A percentile compares a stretch with the other conserved stretches of the same genome.
Conservation (phyloP, 2,888 invertebrate species). For the Diaperis boleti region DNA sequence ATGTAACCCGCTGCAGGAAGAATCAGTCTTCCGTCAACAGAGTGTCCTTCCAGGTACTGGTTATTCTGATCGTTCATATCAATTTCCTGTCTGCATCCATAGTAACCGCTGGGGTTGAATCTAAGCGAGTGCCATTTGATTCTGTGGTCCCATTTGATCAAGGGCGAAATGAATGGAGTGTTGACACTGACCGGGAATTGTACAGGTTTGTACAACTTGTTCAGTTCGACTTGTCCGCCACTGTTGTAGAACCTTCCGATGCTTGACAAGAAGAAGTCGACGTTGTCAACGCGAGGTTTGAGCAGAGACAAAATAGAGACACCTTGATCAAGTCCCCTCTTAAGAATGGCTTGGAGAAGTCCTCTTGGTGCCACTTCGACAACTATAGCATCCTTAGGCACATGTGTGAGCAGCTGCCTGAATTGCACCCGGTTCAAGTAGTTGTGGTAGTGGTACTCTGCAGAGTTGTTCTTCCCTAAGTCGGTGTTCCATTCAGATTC, state of each 20-base stretch:
- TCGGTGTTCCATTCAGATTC: constrained; percentile 74
- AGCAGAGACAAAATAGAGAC: constrained; percentile 78
- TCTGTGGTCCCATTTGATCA: constrained; percentile 89
- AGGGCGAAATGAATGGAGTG: constrained; percentile 85
- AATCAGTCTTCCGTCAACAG: constrained; percentile 55
- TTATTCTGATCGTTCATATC: constrained; percentile 57
- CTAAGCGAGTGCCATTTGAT: constrained; percentile 81
- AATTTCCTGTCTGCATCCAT: constrained; percentile 87
- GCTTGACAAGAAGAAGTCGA: constrained; percentile 64
- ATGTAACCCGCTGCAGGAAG: constrained; percentile 75
- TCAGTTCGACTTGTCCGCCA: constrained; percentile 81
- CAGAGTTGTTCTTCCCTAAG: constrained; percentile 74
- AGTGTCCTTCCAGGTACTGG: constrained; percentile 48
- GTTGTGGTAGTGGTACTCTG: constrained; percentile 92
- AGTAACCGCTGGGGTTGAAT: constrained; percentile 75
- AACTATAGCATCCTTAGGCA: constrained; percentile 82
- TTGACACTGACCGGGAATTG: constrained; percentile 87
- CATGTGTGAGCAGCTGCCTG: constrained; percentile 82
- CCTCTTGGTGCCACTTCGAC: constrained; percentile 91
- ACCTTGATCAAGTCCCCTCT: constrained; percentile 75
- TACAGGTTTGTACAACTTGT: constrained; percentile 78
- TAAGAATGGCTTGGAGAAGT: constrained; percentile 84
- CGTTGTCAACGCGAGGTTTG: constrained; percentile 73
- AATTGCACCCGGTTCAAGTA: constrained; percentile 77
- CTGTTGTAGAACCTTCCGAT: constrained; percentile 72